Base-by-base conservation (phyloP, 2,113 vertebrate species). In the Vombatus ursinus region DNA sequence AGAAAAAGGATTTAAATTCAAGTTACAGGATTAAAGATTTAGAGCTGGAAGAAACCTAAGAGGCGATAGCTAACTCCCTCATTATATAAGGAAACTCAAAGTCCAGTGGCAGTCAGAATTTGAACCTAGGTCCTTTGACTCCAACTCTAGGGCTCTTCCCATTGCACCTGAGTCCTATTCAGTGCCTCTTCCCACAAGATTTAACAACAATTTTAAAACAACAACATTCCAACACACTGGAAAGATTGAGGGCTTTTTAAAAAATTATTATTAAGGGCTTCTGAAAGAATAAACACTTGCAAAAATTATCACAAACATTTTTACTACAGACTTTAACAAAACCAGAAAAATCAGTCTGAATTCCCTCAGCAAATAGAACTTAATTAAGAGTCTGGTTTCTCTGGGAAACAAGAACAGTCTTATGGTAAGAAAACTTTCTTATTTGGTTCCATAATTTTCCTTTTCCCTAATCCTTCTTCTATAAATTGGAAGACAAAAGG, bases 221-320 rank as follows among this genome's bases (percentile, higher is more conserved):
- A 19, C 16, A 16, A 2, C 51, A 52, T 0, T n/a, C 0, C 10
- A n/a, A 8, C 31, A 49, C 26, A 6, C 52, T 96, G 92, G 61
- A 11, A 84, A 90, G 92, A 11, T 1, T 14, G 50, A 92, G 9
- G 8, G 12, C 50, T 51, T 51, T 51, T 51, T 11, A 50, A 50
- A 50, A 50, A 50, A 50, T 51, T 49, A 2, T 52, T 22, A 19
- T 52, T 19, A 52, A 52, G 52, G 84, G 57, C 68, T 93, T n/a
- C n/a, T 77, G n/a, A 77, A n/a, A 31, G 28, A 91, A 95, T 44
- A 95, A 95, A 52, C 91, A 53, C 26, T 94, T 91, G 16, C 50
- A 57, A 77, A 96, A 96, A 51, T 48, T 26, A 92, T 84, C 26
- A 51, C 31, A 31, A 92, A 94, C 53, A 93, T 50, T 44, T 92